Base-by-base conservation (phyloP, 2,888 invertebrate species). In the Cephonodes hylas region DNA sequence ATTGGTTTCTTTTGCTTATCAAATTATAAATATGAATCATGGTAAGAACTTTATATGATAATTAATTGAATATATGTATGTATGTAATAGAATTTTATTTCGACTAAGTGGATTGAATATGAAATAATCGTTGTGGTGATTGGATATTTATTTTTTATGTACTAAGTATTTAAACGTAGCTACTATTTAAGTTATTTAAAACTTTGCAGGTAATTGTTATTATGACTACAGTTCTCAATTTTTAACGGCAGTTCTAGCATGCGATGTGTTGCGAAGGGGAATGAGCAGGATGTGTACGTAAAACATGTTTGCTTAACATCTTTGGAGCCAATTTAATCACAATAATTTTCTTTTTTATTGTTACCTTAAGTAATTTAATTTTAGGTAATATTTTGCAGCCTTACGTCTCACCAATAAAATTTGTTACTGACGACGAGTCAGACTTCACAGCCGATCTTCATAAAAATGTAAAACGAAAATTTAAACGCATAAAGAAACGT, bases 311-410 rank as follows among this genome's bases (percentile, higher is more conserved):
- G 4, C n/a, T 38, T 38, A 38, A n/a, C n/a, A n/a, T n/a, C n/a
- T n/a, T n/a, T n/a, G n/a, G n/a, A n/a, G n/a, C n/a, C n/a, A n/a
- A n/a, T n/a, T n/a, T n/a, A n/a, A n/a, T n/a, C n/a, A n/a, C n/a
- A n/a, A n/a, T n/a, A n/a, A 13, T 53, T 53, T 31, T 31, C 15
- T 45, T 61, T 44, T 60, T 48, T 67, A 67, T 65, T 66, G 48
- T 60, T 42, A 60, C 48, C 48, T 53, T 25, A n/a, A 48, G 38
- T 18, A 73, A 81, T 82, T 81, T 70, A 86, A 89, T 89, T 92
- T 80, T 90, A 92, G 91, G 89, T 86, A 66, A 86, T 88, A 83
- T 87, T 88, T 91, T 92, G 87, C 91, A 92, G 91, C 90, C 88
- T 70, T 91, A 86, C 84, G 85, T 89, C 73, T 89, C 85, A 66